Evolutionary conservation across 30 jellyfish, hydroid and myxozoan genomes (phyloP), one percentile per base, ranked within the genome.

Genomic region (Hydractinia symbiolongicarpus): DNA sequence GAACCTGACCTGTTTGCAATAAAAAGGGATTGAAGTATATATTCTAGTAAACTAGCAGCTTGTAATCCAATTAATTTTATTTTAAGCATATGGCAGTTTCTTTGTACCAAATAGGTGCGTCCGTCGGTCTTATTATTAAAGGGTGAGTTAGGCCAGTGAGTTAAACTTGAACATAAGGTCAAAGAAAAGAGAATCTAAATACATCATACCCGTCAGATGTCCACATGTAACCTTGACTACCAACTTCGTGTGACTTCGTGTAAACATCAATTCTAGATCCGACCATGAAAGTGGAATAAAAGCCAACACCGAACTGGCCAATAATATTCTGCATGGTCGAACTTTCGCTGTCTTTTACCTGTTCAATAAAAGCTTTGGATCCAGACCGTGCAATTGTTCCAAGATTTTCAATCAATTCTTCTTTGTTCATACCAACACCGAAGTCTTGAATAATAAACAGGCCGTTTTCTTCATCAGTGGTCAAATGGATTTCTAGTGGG

Each of bases 341-440:
- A 19, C 66, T 69, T 11, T 66, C 82, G 15, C 75, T 88, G 49
- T 81, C 83, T 16, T 75, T 77, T 17, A 84, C 80, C 54, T 77
- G 73, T 75, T 90, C 81, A n/a, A 90, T 89, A 55, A 90, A 90
- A 53, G 95, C 95, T 71, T 83, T 86, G 54, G 97, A 90, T 17
- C 97, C 97, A 4, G 97, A 90, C 13, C 96, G 84, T 9, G 97
- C 97, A 64, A 90, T 90, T 50, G 97, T 90, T 5, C 97, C 97
- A 30, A 90, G 82, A 77, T 90, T 90, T 5, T 88, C 71, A 72
- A 90, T 84, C 5, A 90, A 82, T 54, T 90, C 97, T 20, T 90
- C 95, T 61, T 90, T 85, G 68, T 21, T 83, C 97, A 90, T 90
- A 57, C 97, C 97, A 62, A 90, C 61, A 49, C 97, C 97, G 67